Evolutionary conservation across 2,888 invertebrate genomes (phyloP).

Genomic region (Yponomeuta cagnagella): DNA sequence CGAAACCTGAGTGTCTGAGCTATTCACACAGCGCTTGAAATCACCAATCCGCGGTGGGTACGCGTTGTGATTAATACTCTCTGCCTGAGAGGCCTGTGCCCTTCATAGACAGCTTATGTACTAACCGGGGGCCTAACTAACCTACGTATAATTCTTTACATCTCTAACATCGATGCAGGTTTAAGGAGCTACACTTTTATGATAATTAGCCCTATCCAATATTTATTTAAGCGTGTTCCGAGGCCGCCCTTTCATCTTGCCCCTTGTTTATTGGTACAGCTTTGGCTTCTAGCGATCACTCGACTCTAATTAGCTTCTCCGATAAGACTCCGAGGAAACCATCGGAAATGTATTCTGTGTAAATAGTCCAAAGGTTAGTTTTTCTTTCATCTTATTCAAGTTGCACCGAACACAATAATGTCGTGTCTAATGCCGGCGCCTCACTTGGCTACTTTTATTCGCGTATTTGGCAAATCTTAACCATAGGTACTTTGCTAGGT

Average conservation of each 20-base stretch:
- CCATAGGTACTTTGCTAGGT: too few species aligned
- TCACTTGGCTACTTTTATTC: too few species aligned
- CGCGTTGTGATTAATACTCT: too few species aligned
- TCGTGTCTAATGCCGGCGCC: too few species aligned
- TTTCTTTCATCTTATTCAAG: background rate
- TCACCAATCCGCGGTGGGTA: too few species aligned
- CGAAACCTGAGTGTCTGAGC: too few species aligned
- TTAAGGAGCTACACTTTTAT: slow-evolving; percentile 59
- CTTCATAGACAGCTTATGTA: too few species aligned
- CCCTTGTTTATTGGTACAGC: slow-evolving; percentile 58
- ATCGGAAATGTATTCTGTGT: slow-evolving; percentile 10
- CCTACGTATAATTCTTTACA: background rate
- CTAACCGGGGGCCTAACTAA: background rate
- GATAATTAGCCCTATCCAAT: slow-evolving; percentile 68
- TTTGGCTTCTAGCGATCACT: slow-evolving; percentile 43
- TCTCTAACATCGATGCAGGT: slow-evolving; percentile 23
- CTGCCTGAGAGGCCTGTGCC: too few species aligned
- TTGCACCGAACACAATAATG: too few species aligned
- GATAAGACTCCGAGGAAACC: background rate
- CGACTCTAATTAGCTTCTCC: slow-evolving; percentile 19
- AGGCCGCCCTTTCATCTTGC: slow-evolving; percentile 56
- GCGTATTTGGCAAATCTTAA: too few species aligned
- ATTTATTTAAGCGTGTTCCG: slow-evolving; percentile 59
- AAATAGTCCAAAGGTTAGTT: background rate
- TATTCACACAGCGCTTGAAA: too few species aligned